Conservation (phyloP, 2,888 invertebrate species). For the Rhamphomyia laevipes region DNA sequence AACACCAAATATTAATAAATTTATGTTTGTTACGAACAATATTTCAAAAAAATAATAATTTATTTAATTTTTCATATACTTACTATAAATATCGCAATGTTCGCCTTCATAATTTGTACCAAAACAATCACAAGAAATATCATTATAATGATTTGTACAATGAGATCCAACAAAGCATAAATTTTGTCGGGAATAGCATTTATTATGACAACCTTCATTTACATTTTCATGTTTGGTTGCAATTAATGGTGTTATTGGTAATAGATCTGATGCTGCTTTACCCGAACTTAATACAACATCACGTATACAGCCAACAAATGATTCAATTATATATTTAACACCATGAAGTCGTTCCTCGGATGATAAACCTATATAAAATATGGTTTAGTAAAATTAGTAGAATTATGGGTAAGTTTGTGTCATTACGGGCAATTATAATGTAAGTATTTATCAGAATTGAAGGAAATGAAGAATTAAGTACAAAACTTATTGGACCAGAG, state of each 20-base stretch:
- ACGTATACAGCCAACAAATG: constrained; percentile 83
- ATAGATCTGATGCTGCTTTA: constrained; percentile 69
- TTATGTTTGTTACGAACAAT: no score
- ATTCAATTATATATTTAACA: constrained; percentile 85
- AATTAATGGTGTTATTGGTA: constrained; percentile 70
- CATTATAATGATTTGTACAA: constrained; percentile 86
- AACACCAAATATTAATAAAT: no score
- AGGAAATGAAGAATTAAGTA: no score
- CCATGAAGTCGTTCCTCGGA: constrained; percentile 81
- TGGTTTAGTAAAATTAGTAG: no score
- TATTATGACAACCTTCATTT: constrained; percentile 77
- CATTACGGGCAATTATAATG: no score
- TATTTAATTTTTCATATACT: no score
- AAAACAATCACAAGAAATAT: constrained; percentile 84
- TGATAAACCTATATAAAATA: constrained; percentile 52
- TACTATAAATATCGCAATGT: constrained; percentile 83
- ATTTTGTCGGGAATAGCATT: constrained; percentile 68
- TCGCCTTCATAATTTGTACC: constrained; percentile 86
- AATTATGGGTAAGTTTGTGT: no score
- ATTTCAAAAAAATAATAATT: no score
- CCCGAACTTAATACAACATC: constrained; percentile 78
- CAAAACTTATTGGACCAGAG: no score
- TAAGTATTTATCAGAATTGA: no score
- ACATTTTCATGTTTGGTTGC: constrained; percentile 84
- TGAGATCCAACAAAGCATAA: constrained; percentile 77